Evolutionary conservation across 2,797 vertebrate species (phyloP), one percentile per base, ranked within the genome.

Genomic region (Chloroceryle inda): DNA sequence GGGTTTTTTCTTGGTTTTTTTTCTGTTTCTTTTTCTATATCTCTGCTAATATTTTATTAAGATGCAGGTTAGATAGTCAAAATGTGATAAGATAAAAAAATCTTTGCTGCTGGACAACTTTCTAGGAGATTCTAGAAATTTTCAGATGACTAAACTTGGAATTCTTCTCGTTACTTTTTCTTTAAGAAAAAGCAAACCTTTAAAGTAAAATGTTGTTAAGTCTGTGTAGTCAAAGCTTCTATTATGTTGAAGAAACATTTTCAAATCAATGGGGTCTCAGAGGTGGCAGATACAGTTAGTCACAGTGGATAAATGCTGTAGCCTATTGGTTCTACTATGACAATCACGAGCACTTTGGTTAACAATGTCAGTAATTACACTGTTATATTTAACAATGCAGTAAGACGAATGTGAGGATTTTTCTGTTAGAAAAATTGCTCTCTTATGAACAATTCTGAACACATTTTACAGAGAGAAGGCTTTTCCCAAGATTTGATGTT

Each of bases 301-400:
- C 94, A 96, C 92, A 92, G 86, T n/a, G 81, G 92, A 91, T 96
- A 89, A 93, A 35, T 93, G 94, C 68, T 91, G 77, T 6, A 50
- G n/a, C 61, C 47, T 71, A 83, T 88, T 83, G 53, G 92, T 95
- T 96, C 89, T 91, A 75, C 78, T 95, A 77, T 64, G 64, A 68
- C 84, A 89, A 88, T 89, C 84, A 88, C 37, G 29, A 64, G 24
- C 23, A 33, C 31, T 53, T 67, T 31, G 27, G 37, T 87, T 95
- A 92, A 77, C 37, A n/a, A 15, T 29, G 33, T 35, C 47, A 38
- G 23, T 56, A 89, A 89, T 88, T 85, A 68, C n/a, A 31, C 6
- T 82, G 45, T 66, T 93, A 31, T 9, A 77, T 77, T 91, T 74
- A 93, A 89, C 47, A 88, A 50, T 83, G 63, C 8, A 37, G 8